phyloP scores from a whole-genome alignment of 2,113 vertebrate species.

The Galemys pyrenaicus region DNA sequence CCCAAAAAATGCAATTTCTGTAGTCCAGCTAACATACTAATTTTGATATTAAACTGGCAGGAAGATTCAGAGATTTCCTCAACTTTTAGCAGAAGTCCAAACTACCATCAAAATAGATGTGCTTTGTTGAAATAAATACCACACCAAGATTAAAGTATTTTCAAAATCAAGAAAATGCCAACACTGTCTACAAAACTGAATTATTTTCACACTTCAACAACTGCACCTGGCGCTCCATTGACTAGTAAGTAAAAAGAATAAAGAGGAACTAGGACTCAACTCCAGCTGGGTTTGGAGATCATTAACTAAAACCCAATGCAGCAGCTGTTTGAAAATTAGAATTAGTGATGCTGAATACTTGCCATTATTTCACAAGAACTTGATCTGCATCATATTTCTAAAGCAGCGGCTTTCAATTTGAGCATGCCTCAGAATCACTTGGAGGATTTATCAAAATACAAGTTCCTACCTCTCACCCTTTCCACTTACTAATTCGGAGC shows the following conservation, averaged over 20 bases:
- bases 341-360: conserved; percentile 72
- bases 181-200: conserved; percentile 69
- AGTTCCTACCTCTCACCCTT: background rate
- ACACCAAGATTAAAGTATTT: conserved; percentile 67
- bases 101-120: conserved; percentile 51
- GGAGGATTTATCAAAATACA: conserved; percentile 45
- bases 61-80: conserved; percentile 38
- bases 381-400: conserved; percentile 8
- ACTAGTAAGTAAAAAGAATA: conserved; percentile 68
- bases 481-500: background rate
- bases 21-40: conserved; percentile 52
- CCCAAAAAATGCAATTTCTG: background rate
- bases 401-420: background rate
- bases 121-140: conserved; percentile 58
- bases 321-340: conserved; percentile 80
- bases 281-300: conserved; percentile 75
- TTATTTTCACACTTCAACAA: conserved; percentile 77
- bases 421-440: background rate
- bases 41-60: conserved; percentile 56
- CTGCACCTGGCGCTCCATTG: conserved; percentile 64
- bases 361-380: conserved; percentile 69
- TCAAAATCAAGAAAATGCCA: conserved; percentile 72
- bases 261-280: conserved; percentile 62
- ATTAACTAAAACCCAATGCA: conserved; percentile 79
- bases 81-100: conserved; percentile 38